These are phyloP conservation scores for Thymelicus sylvestris DNA, from an alignment of 2,888 invertebrate genomes.

Conservation along the genomic window DNA sequence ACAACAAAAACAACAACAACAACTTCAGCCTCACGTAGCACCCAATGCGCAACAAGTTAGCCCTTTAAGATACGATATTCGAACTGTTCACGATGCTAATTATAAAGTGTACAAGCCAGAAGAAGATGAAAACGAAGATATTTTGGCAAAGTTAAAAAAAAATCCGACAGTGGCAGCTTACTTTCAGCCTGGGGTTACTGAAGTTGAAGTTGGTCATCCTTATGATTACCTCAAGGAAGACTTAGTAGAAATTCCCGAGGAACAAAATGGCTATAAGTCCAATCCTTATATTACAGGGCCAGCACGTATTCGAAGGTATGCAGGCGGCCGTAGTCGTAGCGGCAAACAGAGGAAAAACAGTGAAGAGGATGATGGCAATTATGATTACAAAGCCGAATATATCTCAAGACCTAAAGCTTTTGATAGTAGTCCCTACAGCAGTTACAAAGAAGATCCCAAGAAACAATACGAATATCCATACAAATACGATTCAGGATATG, in stretches of 20 bases:
- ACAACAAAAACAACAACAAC: constrained; percentile 51
- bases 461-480: constrained; percentile 80
- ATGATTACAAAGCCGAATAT: constrained; percentile 80
- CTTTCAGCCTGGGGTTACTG: constrained; percentile 74
- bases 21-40: constrained; percentile 49
- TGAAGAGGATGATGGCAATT: constrained; percentile 77
- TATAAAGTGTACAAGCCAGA: constrained; percentile 80
- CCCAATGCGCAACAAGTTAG: constrained; percentile 61
- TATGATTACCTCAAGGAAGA: constrained; percentile 74
- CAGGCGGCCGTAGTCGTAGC: constrained; percentile 69
- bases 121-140: constrained; percentile 71
- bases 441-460: constrained; percentile 70
- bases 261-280: constrained; percentile 75
- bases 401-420: constrained; percentile 81
- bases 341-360: constrained; percentile 55
- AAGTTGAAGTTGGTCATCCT: constrained; percentile 75
- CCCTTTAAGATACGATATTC: constrained; percentile 75
- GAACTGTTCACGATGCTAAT: constrained; percentile 76
- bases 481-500: constrained; percentile 79
- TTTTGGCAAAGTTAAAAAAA: constrained; percentile 74
- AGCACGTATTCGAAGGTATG: constrained; percentile 78
- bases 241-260: constrained; percentile 63
- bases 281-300: constrained; percentile 80
- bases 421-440: constrained; percentile 73
- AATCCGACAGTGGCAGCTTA: constrained; percentile 75